Base-by-base conservation (phyloP, 2,113 vertebrate genomes). In the Sminthopsis crassicaudata region DNA sequence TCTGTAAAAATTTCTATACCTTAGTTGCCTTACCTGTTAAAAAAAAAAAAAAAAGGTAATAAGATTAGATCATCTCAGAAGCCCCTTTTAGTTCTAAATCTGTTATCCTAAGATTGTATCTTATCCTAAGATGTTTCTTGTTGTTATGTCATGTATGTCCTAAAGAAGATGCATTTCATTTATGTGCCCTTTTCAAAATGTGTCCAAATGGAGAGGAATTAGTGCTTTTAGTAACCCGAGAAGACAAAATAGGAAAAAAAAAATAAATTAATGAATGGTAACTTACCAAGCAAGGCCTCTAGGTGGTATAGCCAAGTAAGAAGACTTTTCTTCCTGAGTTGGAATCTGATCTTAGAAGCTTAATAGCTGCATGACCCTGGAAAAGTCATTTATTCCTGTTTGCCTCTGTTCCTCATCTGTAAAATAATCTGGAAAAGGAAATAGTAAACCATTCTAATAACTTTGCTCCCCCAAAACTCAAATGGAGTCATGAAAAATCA, bases 161-260 rank as follows among this genome's bases (percentile, higher is more conserved):
- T 84, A 84, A 84, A 84, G n/a, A 84, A 42, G 19, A 7, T 8
- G 7, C 19, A 42, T 84, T 42, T 84, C 36, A 42, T 42, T 42
- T 84, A 42, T 84, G n/a, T 84, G 67, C 19, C 19, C 2, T 84
- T 84, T 84, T 84, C n/a, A 84, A 84, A 84, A 84, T 84, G 7
- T 84, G 67, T 84, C 19, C 23, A 6, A 23, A 7, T 84, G n/a
- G 19, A 42, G 67, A 19, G 67, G 14, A 76, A 36, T 76, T 19
- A 76, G 12, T 76, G 36, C 36, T 76, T 76, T 76, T 76, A n/a
- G 16, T 52, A 46, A 52, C 55, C 67, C 23, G 46, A 89, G 53
- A 94, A 92, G 88, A 53, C 2, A 90, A 8, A 89, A 94, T 10
- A 88, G 48, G n/a, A 91, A 46, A 50, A 95, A 48, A 51, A 51